phyloP scores from a whole-genome alignment of 2,113 vertebrate genomes.

The Xiphophorus hellerii region DNA sequence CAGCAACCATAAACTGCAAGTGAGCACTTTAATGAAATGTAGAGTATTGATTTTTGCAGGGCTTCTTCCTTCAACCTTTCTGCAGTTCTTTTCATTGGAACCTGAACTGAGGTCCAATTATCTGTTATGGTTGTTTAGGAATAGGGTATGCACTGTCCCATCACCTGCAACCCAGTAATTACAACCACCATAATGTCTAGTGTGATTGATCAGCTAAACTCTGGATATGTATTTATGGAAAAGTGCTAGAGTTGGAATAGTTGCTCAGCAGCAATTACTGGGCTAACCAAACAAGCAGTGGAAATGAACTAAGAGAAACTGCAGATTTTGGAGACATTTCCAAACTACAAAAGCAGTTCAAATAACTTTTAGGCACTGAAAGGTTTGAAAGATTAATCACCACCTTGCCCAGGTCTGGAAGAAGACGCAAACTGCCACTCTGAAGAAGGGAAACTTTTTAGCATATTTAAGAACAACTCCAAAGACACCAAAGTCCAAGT shows the following conservation, averaged over 20 bases:
- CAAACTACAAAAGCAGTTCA: too few species aligned
- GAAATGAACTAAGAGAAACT: too few species aligned
- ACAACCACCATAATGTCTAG: not conserved
- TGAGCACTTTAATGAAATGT: slow-evolving; percentile 29
- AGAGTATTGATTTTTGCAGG: not conserved
- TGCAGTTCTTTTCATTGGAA: slow-evolving; percentile 36
- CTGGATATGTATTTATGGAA: not conserved
- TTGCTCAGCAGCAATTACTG: not conserved
- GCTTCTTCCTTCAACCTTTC: slow-evolving; percentile 32
- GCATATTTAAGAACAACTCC: too few species aligned
- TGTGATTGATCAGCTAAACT: not conserved
- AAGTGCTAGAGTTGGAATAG: not conserved
- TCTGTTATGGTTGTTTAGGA: slow-evolving; percentile 1
- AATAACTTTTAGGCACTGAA: too few species aligned
- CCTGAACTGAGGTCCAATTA: slow-evolving; percentile 47
- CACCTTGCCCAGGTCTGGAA: too few species aligned
- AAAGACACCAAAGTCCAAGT: too few species aligned
- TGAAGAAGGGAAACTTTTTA: too few species aligned
- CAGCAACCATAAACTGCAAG: slow-evolving; percentile 47
- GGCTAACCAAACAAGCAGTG: too few species aligned
- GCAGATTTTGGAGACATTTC: too few species aligned
- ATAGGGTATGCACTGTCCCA: not conserved
- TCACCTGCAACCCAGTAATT: not conserved
- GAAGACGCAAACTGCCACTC: too few species aligned
- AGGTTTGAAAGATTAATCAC: too few species aligned